Evolutionary conservation across 1,140 invertebrate species (phyloP).

Genomic region (Lucilia cuprina): DNA sequence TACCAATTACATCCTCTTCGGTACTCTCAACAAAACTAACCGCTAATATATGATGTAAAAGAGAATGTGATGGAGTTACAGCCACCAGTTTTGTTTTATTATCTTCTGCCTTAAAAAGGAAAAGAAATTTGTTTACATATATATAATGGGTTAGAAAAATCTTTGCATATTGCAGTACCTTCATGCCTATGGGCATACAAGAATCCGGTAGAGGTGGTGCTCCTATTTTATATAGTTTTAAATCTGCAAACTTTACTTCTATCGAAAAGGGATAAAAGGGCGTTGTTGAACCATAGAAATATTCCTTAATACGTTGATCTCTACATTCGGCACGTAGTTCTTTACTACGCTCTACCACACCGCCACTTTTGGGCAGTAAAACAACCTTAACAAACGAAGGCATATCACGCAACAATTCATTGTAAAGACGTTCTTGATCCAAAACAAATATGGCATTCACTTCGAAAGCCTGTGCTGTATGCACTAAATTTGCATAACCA

Average conservation of each 20-base stretch:
- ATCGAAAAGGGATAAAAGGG: constrained; percentile 92
- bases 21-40: constrained; percentile 81
- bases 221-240: constrained; percentile 94
- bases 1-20: constrained; percentile 81
- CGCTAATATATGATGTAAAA: constrained; percentile 89
- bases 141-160: not conserved
- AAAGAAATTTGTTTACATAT: not conserved
- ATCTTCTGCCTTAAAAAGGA: constrained; percentile 72
- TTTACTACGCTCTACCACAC: constrained; percentile 86
- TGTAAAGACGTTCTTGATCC: constrained; percentile 96
- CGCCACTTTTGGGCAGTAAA: constrained; percentile 94
- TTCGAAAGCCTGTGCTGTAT: constrained; percentile 92
- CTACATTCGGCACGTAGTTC: constrained; percentile 75
- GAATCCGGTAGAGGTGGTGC: constrained; percentile 91
- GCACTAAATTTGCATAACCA: constrained; percentile 83
- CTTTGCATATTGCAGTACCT: constrained; percentile 58
- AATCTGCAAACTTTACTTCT: constrained; percentile 86
- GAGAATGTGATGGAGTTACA: constrained; percentile 75
- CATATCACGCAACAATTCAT: constrained; percentile 92
- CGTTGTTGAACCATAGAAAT: constrained; percentile 90
- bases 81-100: constrained; percentile 90
- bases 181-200: constrained; percentile 95
- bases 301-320: constrained; percentile 86
- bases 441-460: constrained; percentile 95
- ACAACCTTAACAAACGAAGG: constrained; percentile 93